Base-by-base conservation (phyloP, 2,797 vertebrate species). In the Sebastes hopkinsi region DNA sequence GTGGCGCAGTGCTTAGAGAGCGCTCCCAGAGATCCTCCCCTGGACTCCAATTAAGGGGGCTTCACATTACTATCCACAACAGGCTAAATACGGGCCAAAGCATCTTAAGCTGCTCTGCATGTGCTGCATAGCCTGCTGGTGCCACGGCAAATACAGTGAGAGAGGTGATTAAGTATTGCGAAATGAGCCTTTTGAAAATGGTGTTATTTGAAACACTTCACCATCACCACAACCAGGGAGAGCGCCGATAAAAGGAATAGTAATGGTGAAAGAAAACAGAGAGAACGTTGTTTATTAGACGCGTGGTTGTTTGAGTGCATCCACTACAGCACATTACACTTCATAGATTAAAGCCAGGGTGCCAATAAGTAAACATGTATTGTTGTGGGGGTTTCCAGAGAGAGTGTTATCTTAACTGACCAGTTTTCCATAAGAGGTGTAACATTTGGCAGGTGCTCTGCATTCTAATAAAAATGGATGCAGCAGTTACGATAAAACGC, bases 41-140 rank as follows among this genome's bases (percentile, higher is more conserved):
- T 86, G 91, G 92, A 93, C 83, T 92, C 91, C 90, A 95, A 95
- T 95, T 94, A 94, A 89, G 75, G 66, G 79, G 87, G 84, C 85
- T 91, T 92, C 89, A 88, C 81, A 83, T 91, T 83, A 87, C 90
- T 82, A 77, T 79, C 83, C 71, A 90, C 82, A 90, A 90, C 67
- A 75, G 89, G 88, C 81, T 87, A 89, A 92, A 88, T 67, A 64
- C 18, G 16, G 87, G 85, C 85, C 79, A 80, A 81, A 80, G 84
- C 76, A 82, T 92, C 82, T 91, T 89, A 80, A 90, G 88, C 83
- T 79, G 82, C 88, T 87, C 87, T 75, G 88, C 79, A 89, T 92
- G 85, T 70, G 75, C 84, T 42, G 68, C 81, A 79, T 29, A 61
- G 80, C 84, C 76, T 80, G 76, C 80, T 67, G 81, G 60, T 79